Base-by-base conservation (phyloP, 1,140 invertebrate species). In the Halyomorpha halys region DNA sequence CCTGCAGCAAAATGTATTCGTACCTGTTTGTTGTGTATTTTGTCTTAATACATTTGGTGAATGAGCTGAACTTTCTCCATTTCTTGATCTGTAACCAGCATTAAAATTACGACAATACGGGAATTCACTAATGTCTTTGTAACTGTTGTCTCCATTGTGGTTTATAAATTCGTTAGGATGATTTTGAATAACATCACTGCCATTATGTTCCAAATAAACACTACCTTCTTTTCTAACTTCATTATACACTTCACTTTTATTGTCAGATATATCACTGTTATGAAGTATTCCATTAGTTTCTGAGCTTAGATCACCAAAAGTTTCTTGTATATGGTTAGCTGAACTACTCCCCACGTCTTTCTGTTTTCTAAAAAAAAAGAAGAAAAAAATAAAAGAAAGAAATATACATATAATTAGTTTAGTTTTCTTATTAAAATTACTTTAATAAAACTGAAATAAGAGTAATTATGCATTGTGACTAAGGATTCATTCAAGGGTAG, bases 121-220 rank as follows among this genome's bases (percentile, higher is more conserved):
- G 23, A 56, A 56, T 56, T 56, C 53, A 56, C 53, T 56, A 56
- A 56, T 56, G 53, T 56, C 53, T 56, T 56, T 56, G 15, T 56
- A 56, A 25, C 23, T 23, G 23, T 56, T 25, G 21, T 56, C 53
- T 25, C 53, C 53, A 56, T 56, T 56, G 9, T 27, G 53, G 23
- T 56, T 56, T 13, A 25, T 23, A 25, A 23, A 56, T 56, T 56
- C 53, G 23, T 56, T 23, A 23, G 19, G 18, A 25, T 56, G 53
- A 56, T 56, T 56, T 15, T 56, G 53, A 23, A 56, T 23, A 56
- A 56, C 19, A 11, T 56, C 53, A 56, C 53, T 56, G 18, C 53
- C 53, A 56, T 56, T 56, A 56, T 56, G 53, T 56, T 56, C 53
- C 53, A 56, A 56, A 56, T 56, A 56, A 56, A 56, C 53, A 56